Base-by-base conservation (phyloP, 1,140 invertebrate species). In the Caenorhabditis remanei region DNA sequence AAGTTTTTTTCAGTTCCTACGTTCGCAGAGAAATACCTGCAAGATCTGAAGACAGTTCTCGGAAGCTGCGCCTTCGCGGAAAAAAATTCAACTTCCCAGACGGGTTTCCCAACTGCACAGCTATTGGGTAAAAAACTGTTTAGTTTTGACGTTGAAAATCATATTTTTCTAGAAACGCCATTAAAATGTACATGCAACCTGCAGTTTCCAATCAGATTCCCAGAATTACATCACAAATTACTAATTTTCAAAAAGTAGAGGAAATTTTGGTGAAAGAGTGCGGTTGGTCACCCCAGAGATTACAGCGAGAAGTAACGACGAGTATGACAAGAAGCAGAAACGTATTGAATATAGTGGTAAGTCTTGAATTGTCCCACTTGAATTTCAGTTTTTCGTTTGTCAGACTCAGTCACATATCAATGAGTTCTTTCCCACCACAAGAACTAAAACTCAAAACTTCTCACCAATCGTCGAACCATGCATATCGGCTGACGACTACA, bases 81-180 rank as follows among this genome's bases (percentile, higher is more conserved):
- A 65, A 84, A 8, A 83, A 65, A 19, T 71, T 67, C 55, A 48
- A 48, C 14, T 82, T 88, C n/a, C 84, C 83, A 16, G 16, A 21
- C 11, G 84, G 65, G 7, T 88, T 88, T 48, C 87, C 87, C 3
- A 88, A 88, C 55, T 71, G 40, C 14, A 50, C 85, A 32, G 67
- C 63, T 21, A 46, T 71, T 53, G 32, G 53, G 85, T 85, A 32
- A 32, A 32, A n/a, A 32, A 32, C 2, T 32, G 32, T 32, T 32
- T 32, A 0, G 32, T 32, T 32, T 32, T 32, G 32, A 32, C 32
- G 32, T 32, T 32, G 32, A 32, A 32, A 32, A 32, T 32, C 24
- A 43, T 65, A n/a, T 84, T 84, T 13, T 84, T 85, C 46, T 67
- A 85, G 85, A 6, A 67, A 75, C 19, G 85, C 85, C 5, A 32